Percentiles rank a stretch among this genome's conserved stretches.
Conservation (phyloP, 2,113 vertebrate species). For the human (Homo sapiens) region DNA sequence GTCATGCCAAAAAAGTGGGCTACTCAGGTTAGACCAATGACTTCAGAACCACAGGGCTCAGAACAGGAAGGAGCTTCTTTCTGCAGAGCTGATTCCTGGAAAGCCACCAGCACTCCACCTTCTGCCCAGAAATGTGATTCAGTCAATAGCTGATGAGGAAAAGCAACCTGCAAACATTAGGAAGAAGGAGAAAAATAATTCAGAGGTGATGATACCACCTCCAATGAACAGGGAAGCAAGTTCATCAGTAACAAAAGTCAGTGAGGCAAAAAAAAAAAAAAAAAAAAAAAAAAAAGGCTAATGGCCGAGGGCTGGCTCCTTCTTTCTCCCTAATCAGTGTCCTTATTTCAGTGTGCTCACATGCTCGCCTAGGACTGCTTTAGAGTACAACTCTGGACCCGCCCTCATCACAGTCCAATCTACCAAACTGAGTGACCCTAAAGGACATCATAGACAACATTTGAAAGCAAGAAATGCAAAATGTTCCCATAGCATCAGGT, state of each 20-base stretch:
- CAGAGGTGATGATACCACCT: neutral
- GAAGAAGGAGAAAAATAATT: neutral
- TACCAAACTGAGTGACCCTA: neutral
- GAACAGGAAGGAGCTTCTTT: neutral
- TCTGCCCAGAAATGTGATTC: neutral
- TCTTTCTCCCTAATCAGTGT: neutral
- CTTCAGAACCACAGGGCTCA: neutral
- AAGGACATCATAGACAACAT: neutral
- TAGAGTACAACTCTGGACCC: neutral
- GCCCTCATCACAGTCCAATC: neutral
- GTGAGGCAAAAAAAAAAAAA: neutral
- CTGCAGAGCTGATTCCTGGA: neutral
- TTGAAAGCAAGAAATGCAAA: neutral
- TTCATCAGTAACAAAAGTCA: neutral
- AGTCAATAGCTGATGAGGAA: neutral
- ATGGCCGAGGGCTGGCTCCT: neutral
- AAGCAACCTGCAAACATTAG: neutral
- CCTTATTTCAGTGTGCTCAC: neutral
- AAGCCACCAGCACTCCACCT: neutral
- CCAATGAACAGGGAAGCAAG: neutral
- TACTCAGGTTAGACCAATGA: neutral
- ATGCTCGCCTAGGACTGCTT: neutral
- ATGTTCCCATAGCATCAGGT: neutral
- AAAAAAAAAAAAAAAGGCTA: accelerated
- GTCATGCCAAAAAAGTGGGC: neutral